phyloP scores from a whole-genome alignment of 2,113 vertebrate genomes.

The Neogobius melanostomus region DNA sequence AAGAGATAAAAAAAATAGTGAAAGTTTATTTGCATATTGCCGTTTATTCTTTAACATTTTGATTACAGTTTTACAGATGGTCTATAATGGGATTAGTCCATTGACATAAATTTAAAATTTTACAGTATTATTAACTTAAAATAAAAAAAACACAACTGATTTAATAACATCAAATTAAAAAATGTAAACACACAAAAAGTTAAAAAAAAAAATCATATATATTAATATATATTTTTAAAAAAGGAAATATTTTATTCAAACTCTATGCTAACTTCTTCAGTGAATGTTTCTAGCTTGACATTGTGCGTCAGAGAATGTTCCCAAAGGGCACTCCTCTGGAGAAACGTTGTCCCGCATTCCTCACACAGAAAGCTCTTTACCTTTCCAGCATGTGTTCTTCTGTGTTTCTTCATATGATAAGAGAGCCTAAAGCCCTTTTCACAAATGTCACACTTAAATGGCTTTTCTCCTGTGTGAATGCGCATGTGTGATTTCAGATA shows the following conservation, averaged over 20 bases:
- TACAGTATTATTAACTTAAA: no score
- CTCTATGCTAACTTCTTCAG: constrained; percentile 48
- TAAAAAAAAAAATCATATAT: background rate
- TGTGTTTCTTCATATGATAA: constrained; percentile 74
- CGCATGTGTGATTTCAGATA: constrained; percentile 75
- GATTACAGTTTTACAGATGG: no score
- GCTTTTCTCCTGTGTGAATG: constrained; percentile 75
- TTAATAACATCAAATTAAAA: background rate
- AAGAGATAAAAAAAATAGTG: no score
- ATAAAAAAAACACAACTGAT: no score
- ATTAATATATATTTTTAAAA: background rate
- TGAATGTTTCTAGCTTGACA: constrained; percentile 52
- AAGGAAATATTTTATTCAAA: constrained; percentile 35
- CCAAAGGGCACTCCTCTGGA: constrained; percentile 61
- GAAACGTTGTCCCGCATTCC: constrained; percentile 55
- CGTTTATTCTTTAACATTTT: no score
- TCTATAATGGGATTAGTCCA: no score
- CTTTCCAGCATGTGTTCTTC: constrained; percentile 62
- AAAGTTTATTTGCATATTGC: no score
- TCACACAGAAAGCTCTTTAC: constrained; percentile 58
- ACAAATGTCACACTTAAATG: constrained; percentile 69
- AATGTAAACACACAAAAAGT: background rate
- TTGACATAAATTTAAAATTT: no score
- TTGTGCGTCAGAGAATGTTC: constrained; percentile 62
- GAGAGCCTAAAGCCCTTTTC: constrained; percentile 68